Evolutionary conservation across 2,113 vertebrate species (phyloP).

Genomic region (Sitta europaea): DNA sequence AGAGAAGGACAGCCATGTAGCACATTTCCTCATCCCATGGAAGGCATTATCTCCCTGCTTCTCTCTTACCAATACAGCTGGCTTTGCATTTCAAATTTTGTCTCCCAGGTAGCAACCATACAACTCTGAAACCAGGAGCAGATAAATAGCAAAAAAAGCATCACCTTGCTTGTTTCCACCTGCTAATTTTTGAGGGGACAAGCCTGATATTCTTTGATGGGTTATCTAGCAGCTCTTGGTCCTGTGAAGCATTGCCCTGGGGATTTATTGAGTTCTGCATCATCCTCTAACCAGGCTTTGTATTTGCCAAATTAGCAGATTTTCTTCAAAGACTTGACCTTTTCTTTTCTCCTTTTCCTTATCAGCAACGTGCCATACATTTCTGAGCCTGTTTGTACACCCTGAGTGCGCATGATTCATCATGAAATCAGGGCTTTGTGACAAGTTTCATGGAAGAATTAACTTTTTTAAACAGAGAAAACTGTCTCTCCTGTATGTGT

Average conservation of each 20-base stretch:
- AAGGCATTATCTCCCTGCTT: slow-evolving; percentile 64
- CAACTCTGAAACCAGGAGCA: slow-evolving; percentile 78
- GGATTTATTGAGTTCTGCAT: slow-evolving; percentile 36
- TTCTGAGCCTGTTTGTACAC: slow-evolving; percentile 78
- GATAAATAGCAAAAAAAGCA: slow-evolving; percentile 81
- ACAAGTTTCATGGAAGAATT: background rate
- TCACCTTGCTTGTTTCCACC: slow-evolving; percentile 79
- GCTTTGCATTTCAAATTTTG: slow-evolving; percentile 73
- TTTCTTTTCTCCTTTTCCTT: slow-evolving; percentile 84
- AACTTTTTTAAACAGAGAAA: background rate
- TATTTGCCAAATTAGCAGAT: slow-evolving; percentile 46
- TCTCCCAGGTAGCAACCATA: slow-evolving; percentile 73
- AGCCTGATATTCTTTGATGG: slow-evolving; percentile 74
- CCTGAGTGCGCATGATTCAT: slow-evolving; percentile 71
- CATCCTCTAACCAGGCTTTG: slow-evolving; percentile 59
- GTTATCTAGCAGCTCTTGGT: slow-evolving; percentile 75
- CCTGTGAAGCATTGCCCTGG: slow-evolving; percentile 19
- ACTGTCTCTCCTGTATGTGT: background rate
- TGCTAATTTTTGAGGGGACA: slow-evolving; percentile 68
- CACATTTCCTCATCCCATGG: slow-evolving; percentile 73
- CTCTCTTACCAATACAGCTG: slow-evolving; percentile 56
- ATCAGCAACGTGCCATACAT: slow-evolving; percentile 74
- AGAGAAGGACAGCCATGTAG: background rate
- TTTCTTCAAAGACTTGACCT: slow-evolving; percentile 72
- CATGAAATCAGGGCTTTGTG: background rate